Evolutionary conservation across 2,113 vertebrate species (phyloP).

Genomic region (Stigmatopora nigra): DNA sequence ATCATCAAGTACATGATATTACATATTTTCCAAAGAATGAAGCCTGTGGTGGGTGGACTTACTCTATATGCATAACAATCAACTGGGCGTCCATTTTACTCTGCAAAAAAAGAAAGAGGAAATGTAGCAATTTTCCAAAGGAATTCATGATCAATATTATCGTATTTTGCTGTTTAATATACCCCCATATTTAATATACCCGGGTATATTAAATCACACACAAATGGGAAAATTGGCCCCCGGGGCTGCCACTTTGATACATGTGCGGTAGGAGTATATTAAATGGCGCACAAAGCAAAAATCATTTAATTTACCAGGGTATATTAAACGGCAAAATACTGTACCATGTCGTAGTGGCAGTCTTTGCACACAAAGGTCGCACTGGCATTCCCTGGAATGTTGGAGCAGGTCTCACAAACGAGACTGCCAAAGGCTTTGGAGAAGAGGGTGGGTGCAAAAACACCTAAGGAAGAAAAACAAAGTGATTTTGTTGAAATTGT

Average conservation of each 20-base stretch:
- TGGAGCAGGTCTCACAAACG: slow-evolving; percentile 78
- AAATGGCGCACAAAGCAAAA: too few species aligned
- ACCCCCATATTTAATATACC: too few species aligned
- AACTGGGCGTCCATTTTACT: slow-evolving; percentile 67
- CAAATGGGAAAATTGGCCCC: too few species aligned
- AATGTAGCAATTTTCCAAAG: neutral
- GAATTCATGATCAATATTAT: too few species aligned
- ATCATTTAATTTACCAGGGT: too few species aligned
- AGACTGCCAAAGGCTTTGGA: slow-evolving; percentile 82
- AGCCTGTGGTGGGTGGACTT: slow-evolving; percentile 53
- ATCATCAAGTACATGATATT: too few species aligned
- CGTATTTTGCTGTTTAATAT: too few species aligned
- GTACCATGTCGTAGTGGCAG: slow-evolving; percentile 79
- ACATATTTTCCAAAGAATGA: neutral
- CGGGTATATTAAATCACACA: too few species aligned
- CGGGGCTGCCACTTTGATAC: too few species aligned
- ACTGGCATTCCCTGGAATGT: slow-evolving; percentile 61
- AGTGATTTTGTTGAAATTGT: neutral
- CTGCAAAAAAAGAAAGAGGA: slow-evolving; percentile 38
- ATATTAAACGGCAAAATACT: too few species aligned
- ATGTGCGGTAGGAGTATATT: too few species aligned
- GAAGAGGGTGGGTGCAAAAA: slow-evolving; percentile 84
- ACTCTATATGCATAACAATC: slow-evolving; percentile 79
- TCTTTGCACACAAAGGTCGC: slow-evolving; percentile 74
- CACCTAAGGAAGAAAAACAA: slow-evolving; percentile 56